These are phyloP conservation scores for Apotomis turbidana DNA, from an alignment of 2,888 invertebrate species.

Conservation along the genomic window DNA sequence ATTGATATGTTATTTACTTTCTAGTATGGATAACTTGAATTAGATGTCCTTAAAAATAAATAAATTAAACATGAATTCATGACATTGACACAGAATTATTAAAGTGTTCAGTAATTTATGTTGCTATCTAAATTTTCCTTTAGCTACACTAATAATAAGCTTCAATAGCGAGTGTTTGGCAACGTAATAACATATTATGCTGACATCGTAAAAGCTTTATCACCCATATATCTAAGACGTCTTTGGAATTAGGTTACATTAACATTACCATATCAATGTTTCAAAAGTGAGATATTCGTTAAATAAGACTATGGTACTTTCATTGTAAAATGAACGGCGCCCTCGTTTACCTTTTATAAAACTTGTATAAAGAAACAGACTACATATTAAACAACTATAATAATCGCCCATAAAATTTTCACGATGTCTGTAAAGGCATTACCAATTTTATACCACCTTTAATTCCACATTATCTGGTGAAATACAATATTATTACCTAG, in stretches of 20 bases:
- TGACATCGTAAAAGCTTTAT: not conserved
- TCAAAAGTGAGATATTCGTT: too few species aligned
- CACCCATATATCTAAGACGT: not conserved
- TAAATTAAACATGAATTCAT: not conserved
- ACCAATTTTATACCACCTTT: not conserved
- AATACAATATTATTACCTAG: slow-evolving; percentile 24
- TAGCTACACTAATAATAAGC: not conserved
- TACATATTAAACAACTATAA: too few species aligned
- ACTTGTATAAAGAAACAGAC: too few species aligned
- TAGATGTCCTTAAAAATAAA: not conserved
- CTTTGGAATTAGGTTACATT: too few species aligned
- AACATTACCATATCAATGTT: too few species aligned
- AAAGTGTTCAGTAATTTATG: not conserved
- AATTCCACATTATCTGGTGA: slow-evolving; percentile 8
- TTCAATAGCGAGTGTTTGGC: not conserved
- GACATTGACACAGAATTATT: not conserved
- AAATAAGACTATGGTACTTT: too few species aligned
- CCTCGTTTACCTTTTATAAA: too few species aligned
- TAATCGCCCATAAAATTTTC: not conserved
- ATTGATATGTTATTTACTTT: slow-evolving; percentile 6
- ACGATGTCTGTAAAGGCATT: not conserved
- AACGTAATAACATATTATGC: not conserved
- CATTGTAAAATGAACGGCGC: too few species aligned
- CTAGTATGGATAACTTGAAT: not conserved
- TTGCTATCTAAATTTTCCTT: not conserved